These are phyloP conservation scores for Brachionus paranguensis DNA, from an alignment of 1,140 invertebrate genomes.

Conservation along the genomic window DNA sequence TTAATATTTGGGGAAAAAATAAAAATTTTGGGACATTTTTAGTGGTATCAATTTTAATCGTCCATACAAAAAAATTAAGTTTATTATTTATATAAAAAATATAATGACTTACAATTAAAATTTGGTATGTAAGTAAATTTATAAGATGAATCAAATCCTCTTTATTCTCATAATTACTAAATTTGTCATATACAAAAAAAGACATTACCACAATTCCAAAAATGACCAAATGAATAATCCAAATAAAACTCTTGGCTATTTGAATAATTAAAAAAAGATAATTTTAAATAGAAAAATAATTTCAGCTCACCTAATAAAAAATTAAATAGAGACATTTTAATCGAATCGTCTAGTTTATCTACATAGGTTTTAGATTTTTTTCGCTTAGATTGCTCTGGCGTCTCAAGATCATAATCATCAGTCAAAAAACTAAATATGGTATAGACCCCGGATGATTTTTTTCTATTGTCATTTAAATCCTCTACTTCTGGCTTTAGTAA, in stretches of 20 bases:
- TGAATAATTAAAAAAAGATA: not conserved
- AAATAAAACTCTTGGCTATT: not conserved
- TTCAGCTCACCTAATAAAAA: not conserved
- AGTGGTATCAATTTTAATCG: too few species aligned
- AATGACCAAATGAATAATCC: not conserved
- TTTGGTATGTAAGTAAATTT: not conserved
- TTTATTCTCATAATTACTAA: not conserved
- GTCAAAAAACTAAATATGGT: not conserved
- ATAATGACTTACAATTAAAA: not conserved
- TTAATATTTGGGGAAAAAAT: too few species aligned
- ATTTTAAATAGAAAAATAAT: not conserved
- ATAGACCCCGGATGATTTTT: conserved; percentile 9
- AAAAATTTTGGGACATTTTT: too few species aligned
- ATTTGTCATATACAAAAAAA: not conserved
- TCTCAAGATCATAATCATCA: not conserved
- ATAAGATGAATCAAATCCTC: not conserved
- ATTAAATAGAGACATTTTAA: not conserved
- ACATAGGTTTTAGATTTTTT: not conserved
- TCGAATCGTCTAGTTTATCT: not conserved
- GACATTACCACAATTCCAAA: not conserved
- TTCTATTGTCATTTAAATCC: not conserved
- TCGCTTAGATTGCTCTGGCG: not conserved
- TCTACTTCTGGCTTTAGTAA: not conserved
- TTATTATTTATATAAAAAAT: too few species aligned
- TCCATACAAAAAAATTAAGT: too few species aligned